Evolutionary conservation across 2,797 vertebrate species (phyloP), one percentile per base, ranked within the genome.

Genomic region (Microctenopoma steveboyesi): DNA sequence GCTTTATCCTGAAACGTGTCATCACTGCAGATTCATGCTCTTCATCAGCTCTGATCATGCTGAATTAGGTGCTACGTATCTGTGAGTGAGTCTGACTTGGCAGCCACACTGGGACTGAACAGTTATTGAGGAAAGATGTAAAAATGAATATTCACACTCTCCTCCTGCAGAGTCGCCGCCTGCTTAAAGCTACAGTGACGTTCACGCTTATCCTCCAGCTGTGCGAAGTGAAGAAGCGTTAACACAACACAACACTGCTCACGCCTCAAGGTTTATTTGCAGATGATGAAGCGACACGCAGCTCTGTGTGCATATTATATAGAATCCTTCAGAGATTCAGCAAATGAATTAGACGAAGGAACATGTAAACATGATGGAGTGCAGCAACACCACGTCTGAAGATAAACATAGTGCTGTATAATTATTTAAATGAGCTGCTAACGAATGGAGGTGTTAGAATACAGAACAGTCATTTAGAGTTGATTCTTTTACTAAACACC

Each of bases 401-500:
- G 22, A 47, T 2, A 30, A 40, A 39, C 37, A 39, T 39, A 11
- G 9, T 39, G 37, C 37, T 39, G 37, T 12, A 39, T 33, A 33
- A 33, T 33, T 33, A 33, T 33, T 33, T 5, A 33, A 12, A 10
- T 27, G 10, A 42, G 16, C 28, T n/a, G 1, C 8, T 28, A 8
- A 46, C 11, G 22, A 46, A 49, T 11, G 11, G 8, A 50, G 5
- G 9, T 1, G 50, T 2, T 15, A 25, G 13, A 53, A 47, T 28
- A 3, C 14, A 40, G 33, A 71, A n/a, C 37, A 1, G 9, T 33
- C 49, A 18, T 77, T 51, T 51, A 78, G 55, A 71, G 72, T 75
- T 60, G 42, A 67, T 63, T 63, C 48, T 25, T 79, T 75, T 65
- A 76, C 59, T 55, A 78, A 76, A 62, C 68, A 18, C 67, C 22